phyloP scores from a whole-genome alignment of 2,113 vertebrate species.

The Condylura cristata region DNA sequence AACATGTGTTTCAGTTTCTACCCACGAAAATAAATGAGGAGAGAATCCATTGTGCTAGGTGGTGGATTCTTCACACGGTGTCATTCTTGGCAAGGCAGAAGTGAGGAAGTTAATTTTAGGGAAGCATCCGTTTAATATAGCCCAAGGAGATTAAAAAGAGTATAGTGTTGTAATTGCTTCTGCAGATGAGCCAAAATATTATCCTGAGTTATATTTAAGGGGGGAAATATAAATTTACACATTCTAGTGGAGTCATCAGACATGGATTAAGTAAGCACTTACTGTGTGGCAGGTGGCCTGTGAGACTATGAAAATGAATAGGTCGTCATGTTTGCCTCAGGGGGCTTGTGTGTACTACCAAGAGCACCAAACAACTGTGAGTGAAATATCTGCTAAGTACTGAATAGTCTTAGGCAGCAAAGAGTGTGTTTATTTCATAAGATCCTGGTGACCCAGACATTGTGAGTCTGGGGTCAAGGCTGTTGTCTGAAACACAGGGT shows the following conservation, averaged over 20 bases:
- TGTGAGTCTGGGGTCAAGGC: neutral
- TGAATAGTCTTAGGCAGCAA: neutral
- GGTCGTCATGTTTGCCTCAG: neutral
- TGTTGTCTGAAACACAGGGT: neutral
- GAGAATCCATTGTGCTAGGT: slow-evolving; percentile 40
- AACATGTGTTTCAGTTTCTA: slow-evolving; percentile 65
- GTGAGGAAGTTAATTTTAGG: slow-evolving; percentile 67
- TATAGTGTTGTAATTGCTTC: slow-evolving; percentile 52
- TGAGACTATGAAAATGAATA: neutral
- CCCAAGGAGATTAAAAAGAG: slow-evolving; percentile 79
- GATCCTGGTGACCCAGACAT: neutral
- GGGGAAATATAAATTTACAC: slow-evolving; percentile 35
- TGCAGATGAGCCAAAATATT: slow-evolving; percentile 39
- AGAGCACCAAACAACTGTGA: neutral
- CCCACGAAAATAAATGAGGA: slow-evolving; percentile 69
- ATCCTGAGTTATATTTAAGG: slow-evolving; percentile 44
- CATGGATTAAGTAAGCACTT: slow-evolving; percentile 41
- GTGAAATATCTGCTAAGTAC: neutral
- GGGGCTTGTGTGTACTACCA: neutral
- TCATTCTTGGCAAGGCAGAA: slow-evolving; percentile 54
- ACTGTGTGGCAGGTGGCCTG: neutral
- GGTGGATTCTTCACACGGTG: slow-evolving; percentile 54
- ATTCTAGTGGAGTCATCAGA: slow-evolving; percentile 51
- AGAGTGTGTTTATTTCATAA: neutral
- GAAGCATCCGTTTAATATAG: slow-evolving; percentile 72